Evolutionary conservation across 2,113 vertebrate genomes (phyloP), one percentile per base, ranked within the genome.

Genomic region (Cebus imitator): DNA sequence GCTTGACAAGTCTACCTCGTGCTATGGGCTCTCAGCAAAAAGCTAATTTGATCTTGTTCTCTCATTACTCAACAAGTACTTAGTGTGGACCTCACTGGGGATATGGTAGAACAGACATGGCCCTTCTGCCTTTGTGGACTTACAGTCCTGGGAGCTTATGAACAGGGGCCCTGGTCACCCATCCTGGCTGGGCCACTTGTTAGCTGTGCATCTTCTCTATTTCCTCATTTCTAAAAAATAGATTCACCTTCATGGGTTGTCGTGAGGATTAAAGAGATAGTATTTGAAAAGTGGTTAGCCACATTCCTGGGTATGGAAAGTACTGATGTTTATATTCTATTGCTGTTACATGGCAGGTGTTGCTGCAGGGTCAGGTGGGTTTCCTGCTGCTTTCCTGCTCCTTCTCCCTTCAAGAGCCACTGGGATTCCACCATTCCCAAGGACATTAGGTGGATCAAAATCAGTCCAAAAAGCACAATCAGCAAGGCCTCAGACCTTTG

Each of bases 181-280:
- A 1, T 81, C 27, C 27, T 70, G 43, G 40, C 55, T 40, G 3
- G 3, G 25, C 48, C 21, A 32, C 32, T 25, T 84, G 8, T 2
- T 57, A 27, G 43, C 37, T 57, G 7, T 50, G 4, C 20, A 84
- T 30, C 43, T 43, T 81, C 32, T 82, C 16, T 72, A 43, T 73
- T 55, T 72, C 30, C 87, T 94, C 73, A n/a, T 92, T 52, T 84
- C 40, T 57, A 23, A 76, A 87, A 84, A 64, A 8, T 5, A 75
- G 30, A 89, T 55, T 25, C 9, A 27, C 35, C 32, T 55, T 78
- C 80, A 16, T 37, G 32, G 21, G 7, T 85, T 81, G n/a, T 57
- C 16, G 35, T 58, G 52, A 75, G 45, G 48, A 52, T 84, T n/a
- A 84, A 83, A 73, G 50, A 35, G 66, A 4, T 23, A 72, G 21